Percentiles rank a stretch among this genome's conserved stretches.
These are phyloP conservation scores for Phodopus roborovskii DNA, from an alignment of 2,113 vertebrate genomes.

Conservation along the genomic window DNA sequence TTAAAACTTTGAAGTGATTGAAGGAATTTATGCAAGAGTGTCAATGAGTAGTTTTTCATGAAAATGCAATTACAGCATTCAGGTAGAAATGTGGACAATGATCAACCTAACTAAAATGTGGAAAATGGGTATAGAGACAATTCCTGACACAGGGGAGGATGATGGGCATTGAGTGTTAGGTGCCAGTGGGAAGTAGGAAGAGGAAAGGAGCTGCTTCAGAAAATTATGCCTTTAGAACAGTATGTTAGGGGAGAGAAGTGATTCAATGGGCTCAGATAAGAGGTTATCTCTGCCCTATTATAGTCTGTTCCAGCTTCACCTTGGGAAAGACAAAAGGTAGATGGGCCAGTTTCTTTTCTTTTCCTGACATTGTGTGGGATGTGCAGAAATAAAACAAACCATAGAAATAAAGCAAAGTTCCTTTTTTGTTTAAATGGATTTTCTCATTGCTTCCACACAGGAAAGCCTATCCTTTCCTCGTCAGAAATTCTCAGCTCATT, in stretches of 20 bases:
- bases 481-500: not conserved
- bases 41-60: not conserved
- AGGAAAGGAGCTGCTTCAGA: not conserved
- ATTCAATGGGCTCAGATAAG: not conserved
- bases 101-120: not conserved
- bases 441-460: slow-evolving; percentile 29
- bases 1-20: slow-evolving; percentile 14
- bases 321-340: not conserved
- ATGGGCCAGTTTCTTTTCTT: no score
- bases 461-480: not conserved
- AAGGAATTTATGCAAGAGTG: not conserved
- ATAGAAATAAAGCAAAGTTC: not conserved
- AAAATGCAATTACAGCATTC: not conserved
- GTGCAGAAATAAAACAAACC: slow-evolving; percentile 5
- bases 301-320: not conserved
- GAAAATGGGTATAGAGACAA: not conserved
- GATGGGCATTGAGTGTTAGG: not conserved
- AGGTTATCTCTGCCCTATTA: no score
- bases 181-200: not conserved
- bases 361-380: not conserved
- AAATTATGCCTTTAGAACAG: not conserved
- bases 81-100: not conserved
- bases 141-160: not conserved
- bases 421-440: slow-evolving; percentile 23
- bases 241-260: not conserved